phyloP scores from a whole-genome alignment of 2,888 invertebrate genomes.

The Xanthia icteritia region DNA sequence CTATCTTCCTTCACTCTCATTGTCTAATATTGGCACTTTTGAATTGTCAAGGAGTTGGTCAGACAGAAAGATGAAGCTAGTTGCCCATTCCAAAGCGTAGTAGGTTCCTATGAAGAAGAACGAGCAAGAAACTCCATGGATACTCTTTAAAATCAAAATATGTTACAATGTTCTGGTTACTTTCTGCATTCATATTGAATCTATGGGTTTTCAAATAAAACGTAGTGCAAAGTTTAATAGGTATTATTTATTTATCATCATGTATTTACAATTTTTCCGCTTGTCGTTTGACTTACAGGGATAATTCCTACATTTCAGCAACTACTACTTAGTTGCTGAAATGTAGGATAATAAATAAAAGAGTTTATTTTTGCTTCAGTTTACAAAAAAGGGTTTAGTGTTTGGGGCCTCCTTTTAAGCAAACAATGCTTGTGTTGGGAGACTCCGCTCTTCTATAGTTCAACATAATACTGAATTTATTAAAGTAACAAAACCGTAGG shows the following conservation, averaged over 20 bases:
- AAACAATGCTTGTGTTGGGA: too few relatives aligned
- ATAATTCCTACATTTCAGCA: background rate
- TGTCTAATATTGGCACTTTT: background rate
- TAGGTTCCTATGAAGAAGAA: background rate
- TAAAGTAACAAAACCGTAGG: too few relatives aligned
- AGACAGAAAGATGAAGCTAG: background rate
- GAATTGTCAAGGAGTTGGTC: background rate
- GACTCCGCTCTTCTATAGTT: too few relatives aligned
- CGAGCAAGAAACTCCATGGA: background rate
- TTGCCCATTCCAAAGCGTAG: background rate
- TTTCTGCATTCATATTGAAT: background rate
- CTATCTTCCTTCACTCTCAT: background rate
- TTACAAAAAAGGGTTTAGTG: too few relatives aligned
- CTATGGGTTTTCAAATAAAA: background rate
- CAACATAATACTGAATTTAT: too few relatives aligned
- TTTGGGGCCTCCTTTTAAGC: too few relatives aligned
- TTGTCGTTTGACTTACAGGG: background rate
- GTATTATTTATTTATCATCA: background rate
- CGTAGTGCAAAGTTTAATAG: background rate
- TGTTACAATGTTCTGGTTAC: background rate
- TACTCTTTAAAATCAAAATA: background rate
- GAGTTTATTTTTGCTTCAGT: too few relatives aligned
- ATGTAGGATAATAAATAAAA: background rate
- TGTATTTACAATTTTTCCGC: background rate
- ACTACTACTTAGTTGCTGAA: too few relatives aligned